Base-by-base conservation (phyloP, 2,888 invertebrate genomes). In the Drosophila atripex region DNA sequence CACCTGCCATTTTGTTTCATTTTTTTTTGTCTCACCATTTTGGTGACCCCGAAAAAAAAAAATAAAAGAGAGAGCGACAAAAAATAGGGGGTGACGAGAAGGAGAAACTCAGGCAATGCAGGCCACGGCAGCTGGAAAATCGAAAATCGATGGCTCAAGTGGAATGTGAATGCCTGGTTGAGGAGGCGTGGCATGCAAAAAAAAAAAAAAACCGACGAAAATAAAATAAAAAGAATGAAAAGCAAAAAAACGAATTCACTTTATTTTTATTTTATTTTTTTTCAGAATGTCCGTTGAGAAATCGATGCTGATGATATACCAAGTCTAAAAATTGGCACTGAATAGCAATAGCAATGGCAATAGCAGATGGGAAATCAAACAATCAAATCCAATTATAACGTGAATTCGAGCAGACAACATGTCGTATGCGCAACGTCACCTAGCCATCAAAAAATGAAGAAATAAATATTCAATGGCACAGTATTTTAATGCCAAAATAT, bases 311-410 rank as follows among this genome's bases (percentile, higher is more conserved):
- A 14, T n/a, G 38, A 8, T n/a, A 6, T 12, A 4, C 23, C 23
- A 25, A 35, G 35, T 55, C 47, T 47, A 43, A 58, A 43, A 58
- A 43, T 16, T 23, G 50, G 16, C 50, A 18, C 18, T 68, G 66
- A 68, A 56, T 35, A 69, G 35, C 68, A 68, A 32, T 32, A 3
- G 69, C 32, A 68, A 51, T 39, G 57, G 35, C 68, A 68, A 5
- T 28, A 6, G 66, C 25, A 21, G 28, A 28, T 65, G 63, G 65
- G 3, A 77, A 68, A 73, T 63, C 85, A 71, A 77, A 84, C 86
- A 85, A 82, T 76, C 52, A 30, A 76, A 86, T 76, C 76, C 79
- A 85, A 80, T 80, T 86, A 86, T 75, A 66, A 69, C 52, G 45
- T 64, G 66, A 69, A 80, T 66, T 70, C 54, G 46, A 59, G 54